phyloP scores from a whole-genome alignment of 2,797 vertebrate species.

The Myripristis jacobus region DNA sequence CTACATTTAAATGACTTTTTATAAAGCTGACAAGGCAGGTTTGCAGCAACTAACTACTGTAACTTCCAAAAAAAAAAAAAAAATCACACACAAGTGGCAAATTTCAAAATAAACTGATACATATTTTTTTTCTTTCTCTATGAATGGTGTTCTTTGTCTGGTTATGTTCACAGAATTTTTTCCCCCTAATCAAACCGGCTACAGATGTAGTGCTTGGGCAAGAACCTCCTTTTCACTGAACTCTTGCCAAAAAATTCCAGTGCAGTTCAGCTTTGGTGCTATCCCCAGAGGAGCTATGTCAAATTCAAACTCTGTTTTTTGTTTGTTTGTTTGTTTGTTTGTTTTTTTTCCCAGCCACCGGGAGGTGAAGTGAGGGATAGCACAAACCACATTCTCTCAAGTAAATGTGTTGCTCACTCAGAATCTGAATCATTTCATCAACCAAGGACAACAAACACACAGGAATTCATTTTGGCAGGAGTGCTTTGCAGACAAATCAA shows the following conservation, averaged over 20 bases:
- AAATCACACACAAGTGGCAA: not conserved
- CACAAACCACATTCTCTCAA: constrained; percentile 6
- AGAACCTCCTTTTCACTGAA: not conserved
- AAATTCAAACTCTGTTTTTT: not conserved
- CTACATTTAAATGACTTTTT: not conserved
- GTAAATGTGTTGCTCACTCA: constrained; percentile 1
- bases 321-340: constrained; percentile 1
- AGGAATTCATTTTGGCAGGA: not conserved
- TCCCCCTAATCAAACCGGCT: not conserved
- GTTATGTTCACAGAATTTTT: not conserved
- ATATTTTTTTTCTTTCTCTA: not conserved
- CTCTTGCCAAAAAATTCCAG: not conserved
- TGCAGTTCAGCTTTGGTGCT: not conserved
- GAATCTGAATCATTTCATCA: not conserved
- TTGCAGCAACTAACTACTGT: not conserved
- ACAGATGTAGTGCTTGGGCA: not conserved
- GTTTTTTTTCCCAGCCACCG: not conserved
- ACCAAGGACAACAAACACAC: not conserved
- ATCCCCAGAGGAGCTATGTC: not conserved
- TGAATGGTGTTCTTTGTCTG: not conserved
- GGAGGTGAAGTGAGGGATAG: constrained; percentile 7
- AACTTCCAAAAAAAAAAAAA: not conserved
- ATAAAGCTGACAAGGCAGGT: not conserved
- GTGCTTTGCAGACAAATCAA: constrained; percentile 1
- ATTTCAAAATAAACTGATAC: not conserved